Base-by-base conservation (phyloP, 2,888 invertebrate species). In the Camptogramma bilineatum region DNA sequence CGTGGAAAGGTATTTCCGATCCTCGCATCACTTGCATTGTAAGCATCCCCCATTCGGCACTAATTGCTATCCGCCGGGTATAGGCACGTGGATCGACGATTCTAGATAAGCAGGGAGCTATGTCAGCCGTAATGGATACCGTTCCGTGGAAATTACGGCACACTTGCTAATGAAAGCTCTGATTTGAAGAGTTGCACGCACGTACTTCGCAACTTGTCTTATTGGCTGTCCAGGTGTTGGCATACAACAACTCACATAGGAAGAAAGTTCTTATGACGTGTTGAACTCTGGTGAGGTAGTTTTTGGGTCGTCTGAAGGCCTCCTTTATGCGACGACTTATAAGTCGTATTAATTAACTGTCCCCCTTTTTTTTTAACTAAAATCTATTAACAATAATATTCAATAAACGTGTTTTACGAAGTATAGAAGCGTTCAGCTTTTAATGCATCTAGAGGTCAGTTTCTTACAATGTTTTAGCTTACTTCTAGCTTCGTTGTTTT, bases 41-140 rank as follows among this genome's bases (percentile, higher is more conserved):
- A 66, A 62, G 66, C 66, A 62, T 66, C 66, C 66, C 62, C 61
- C 50, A 65, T 61, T 62, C 62, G 65, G 58, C 52, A 52, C 66
- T 66, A 66, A 66, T 66, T 66, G 66, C 58, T 65, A 65, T 57
- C 61, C 48, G 60, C 52, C 52, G 57, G 57, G 57, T 53, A 57
- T 57, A 64, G 65, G 62, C 52, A 57, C 48, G 62, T 57, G 57
- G 51, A 66, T 62, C 65, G 53, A 46, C 54, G 62, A 52, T 54
- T 57, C 57, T 62, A 58, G 66, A 62, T 62, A 66, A 66, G 54
- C 66, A 66, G 62, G 50, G 46, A 57, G 58, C 53, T 59, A 58
- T 59, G 58, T 66, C 66, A 62, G 54, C 58, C 58, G 62, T 62
- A 66, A 66, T 62, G 51, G 62, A 62, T 61, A 65, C 61, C 17